Conservation (phyloP, 2,888 invertebrate genomes). For the Notodonta ziczac region DNA sequence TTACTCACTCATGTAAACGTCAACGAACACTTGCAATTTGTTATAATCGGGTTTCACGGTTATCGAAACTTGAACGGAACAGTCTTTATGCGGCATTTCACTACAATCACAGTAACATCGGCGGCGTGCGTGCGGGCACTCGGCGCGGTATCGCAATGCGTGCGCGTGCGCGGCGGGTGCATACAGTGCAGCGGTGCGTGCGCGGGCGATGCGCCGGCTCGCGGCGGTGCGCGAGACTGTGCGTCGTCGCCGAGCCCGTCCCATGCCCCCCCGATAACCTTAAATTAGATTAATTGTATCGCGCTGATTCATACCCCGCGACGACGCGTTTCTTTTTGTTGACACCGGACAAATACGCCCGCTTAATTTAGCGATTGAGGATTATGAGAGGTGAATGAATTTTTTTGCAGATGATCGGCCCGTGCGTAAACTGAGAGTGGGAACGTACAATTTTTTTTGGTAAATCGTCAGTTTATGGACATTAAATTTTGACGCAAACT, state of each 20-base stretch:
- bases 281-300: constrained; percentile 84
- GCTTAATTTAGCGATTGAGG: constrained; percentile 68
- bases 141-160: constrained; percentile 16
- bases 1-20: constrained; percentile 83
- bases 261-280: constrained; percentile 79
- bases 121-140: constrained; percentile 37
- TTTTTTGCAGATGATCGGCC: constrained; percentile 39
- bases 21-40: constrained; percentile 77
- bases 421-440: constrained; percentile 18
- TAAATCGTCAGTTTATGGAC: too few relatives aligned
- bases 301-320: constrained; percentile 78
- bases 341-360: constrained; percentile 74
- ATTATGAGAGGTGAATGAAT: constrained; percentile 65
- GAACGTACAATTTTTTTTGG: constrained; percentile 11
- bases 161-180: constrained; percentile 43
- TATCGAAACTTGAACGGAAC: constrained; percentile 78
- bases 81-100: constrained; percentile 82
- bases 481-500: constrained; percentile 3
- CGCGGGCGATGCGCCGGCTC: constrained; percentile 67
- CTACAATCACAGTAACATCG: constrained; percentile 63
- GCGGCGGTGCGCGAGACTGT: constrained; percentile 74
- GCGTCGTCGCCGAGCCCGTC: constrained; percentile 70
- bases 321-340: constrained; percentile 68
- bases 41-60: constrained; percentile 75
- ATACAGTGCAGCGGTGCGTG: constrained; percentile 45